Base-by-base conservation (phyloP, 2,888 invertebrate genomes). In the Nomada fucata region DNA sequence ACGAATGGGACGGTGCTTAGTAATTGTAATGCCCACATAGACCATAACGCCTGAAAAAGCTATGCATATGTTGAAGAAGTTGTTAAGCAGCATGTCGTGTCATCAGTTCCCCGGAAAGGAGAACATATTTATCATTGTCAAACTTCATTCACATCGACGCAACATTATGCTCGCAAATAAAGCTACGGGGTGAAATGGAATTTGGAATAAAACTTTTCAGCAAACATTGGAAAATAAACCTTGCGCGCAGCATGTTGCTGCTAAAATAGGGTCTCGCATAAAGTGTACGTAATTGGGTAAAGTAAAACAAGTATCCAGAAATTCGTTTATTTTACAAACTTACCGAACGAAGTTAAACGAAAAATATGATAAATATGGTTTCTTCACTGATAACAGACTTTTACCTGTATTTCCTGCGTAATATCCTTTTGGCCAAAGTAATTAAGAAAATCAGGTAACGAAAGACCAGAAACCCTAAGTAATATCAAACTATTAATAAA, bases 211-310 rank as follows among this genome's bases (percentile, higher is more conserved):
- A 42, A 61, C 42, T 11, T 61, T 61, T 61, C 42, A n/a, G 18
- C n/a, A 61, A 61, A 61, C 18, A 55, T 15, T 61, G 9, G 42
- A 61, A 42, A 61, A 61, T n/a, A 42, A 42, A 44, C 42, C n/a
- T 42, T n/a, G 60, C 13, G 15, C 7, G 13, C 29, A 36, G 20
- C 18, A 13, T 42, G 18, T 4, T 42, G 42, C 36, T 36, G 18
- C n/a, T 42, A 10, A n/a, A 61, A n/a, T 15, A 47, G 15, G 47
- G 13, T 42, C n/a, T 2, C 60, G 18, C 60, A 18, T 61, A 61
- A 44, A 53, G 42, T 42, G n/a, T 20, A 36, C n/a, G 10, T 61
- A 42, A 42, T 7, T 42, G 4, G n/a, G 42, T n/a, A 61, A 36
- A 7, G 5, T 36, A 7, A 36, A 36, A 61, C 23, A 61, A 11